These are phyloP conservation scores for Zonitis immaculata DNA, from an alignment of 2,888 invertebrate species.

Conservation along the genomic window DNA sequence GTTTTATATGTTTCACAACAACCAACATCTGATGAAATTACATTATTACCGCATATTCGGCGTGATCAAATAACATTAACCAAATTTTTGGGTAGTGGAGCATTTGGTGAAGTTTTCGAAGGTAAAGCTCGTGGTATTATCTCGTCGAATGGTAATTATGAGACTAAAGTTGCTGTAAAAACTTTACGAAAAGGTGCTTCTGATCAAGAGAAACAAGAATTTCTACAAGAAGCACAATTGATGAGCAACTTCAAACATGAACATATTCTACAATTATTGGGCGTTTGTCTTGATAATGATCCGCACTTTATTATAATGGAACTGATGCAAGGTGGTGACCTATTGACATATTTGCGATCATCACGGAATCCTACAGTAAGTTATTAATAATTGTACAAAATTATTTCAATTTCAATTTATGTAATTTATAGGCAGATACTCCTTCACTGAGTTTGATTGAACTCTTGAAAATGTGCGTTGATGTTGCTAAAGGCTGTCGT, in stretches of 20 bases:
- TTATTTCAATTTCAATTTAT: constrained; percentile 8
- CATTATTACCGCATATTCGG: constrained; percentile 78
- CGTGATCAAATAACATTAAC: constrained; percentile 81
- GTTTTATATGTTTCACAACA: constrained; percentile 67
- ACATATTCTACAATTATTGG: constrained; percentile 87
- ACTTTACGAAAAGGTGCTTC: constrained; percentile 88
- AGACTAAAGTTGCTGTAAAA: constrained; percentile 89
- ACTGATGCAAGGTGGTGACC: constrained; percentile 95
- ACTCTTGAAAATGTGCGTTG: constrained; percentile 87
- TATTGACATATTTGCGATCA: constrained; percentile 82
- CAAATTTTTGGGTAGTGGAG: constrained; percentile 90
- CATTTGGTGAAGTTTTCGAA: constrained; percentile 96
- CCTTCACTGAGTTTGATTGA: constrained; percentile 74
- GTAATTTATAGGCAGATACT: constrained; percentile 53
- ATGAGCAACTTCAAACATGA: constrained; percentile 98
- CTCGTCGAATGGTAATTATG: constrained; percentile 54
- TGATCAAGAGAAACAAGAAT: constrained; percentile 85
- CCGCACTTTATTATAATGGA: constrained; percentile 94
- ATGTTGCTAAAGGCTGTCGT: constrained; percentile 91
- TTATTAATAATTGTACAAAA: too few relatives aligned
- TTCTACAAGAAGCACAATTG: constrained; percentile 92
- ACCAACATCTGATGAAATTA: constrained; percentile 55
- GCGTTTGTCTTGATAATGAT: constrained; percentile 91
- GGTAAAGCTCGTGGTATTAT: constrained; percentile 74
- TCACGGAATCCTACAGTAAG: constrained; percentile 71